Evolutionary conservation across 1,140 invertebrate species (phyloP).

Genomic region (Drosophila sucinea): DNA sequence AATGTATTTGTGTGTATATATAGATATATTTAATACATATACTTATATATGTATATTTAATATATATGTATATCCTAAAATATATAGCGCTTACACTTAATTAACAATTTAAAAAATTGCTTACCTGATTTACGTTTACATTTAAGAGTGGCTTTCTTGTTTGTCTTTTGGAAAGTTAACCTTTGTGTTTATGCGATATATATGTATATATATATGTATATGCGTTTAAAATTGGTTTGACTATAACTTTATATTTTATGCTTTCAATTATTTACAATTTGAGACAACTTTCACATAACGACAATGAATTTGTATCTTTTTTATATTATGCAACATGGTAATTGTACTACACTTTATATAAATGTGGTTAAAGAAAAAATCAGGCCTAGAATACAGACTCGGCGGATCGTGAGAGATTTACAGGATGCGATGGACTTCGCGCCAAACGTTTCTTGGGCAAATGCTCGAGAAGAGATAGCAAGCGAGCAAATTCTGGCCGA

Average conservation of each 20-base stretch:
- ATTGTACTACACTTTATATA: slow-evolving; percentile 39
- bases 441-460: slow-evolving; percentile 97
- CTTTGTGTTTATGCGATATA: slow-evolving; percentile 33
- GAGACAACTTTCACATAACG: slow-evolving; percentile 27
- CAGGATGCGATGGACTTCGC: slow-evolving; percentile 98
- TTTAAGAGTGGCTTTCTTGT: slow-evolving; percentile 34
- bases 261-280: slow-evolving; percentile 61
- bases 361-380: not conserved
- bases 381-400: slow-evolving; percentile 92
- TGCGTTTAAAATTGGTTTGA: slow-evolving; percentile 42
- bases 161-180: slow-evolving; percentile 65
- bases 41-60: slow-evolving; percentile 36
- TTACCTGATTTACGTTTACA: slow-evolving; percentile 77
- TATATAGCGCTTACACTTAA: slow-evolving; percentile 72
- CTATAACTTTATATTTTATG: slow-evolving; percentile 43
- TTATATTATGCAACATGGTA: slow-evolving; percentile 18
- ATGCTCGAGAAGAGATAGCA: slow-evolving; percentile 93
- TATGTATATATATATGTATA: slow-evolving; percentile 40
- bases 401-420: slow-evolving; percentile 95
- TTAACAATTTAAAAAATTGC: slow-evolving; percentile 79
- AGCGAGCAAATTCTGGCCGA: slow-evolving; percentile 94
- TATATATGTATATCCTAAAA: slow-evolving; percentile 4
- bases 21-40: slow-evolving; percentile 6
- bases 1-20: slow-evolving; percentile 10
- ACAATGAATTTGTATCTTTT: slow-evolving; percentile 39